phyloP scores from a whole-genome alignment of 2,888 invertebrate genomes.

The Coelinius sp. region DNA sequence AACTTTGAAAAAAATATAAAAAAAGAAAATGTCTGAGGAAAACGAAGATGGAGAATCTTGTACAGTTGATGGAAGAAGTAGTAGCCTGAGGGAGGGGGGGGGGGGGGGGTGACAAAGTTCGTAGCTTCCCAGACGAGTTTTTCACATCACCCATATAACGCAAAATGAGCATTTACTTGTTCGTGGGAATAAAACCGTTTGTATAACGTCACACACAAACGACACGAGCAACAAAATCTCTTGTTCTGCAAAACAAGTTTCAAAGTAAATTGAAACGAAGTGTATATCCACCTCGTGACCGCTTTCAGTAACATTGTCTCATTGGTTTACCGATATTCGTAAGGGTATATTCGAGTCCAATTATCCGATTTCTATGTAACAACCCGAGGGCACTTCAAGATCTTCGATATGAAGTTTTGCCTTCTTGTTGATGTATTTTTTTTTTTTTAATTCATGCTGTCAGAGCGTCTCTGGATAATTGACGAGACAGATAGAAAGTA shows the following conservation, averaged over 20 bases:
- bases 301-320: slow-evolving; percentile 34
- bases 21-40: slow-evolving; percentile 15
- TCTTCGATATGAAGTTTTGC: slow-evolving; percentile 24
- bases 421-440: neutral
- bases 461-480: slow-evolving; percentile 27
- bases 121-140: slow-evolving; percentile 59
- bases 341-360: slow-evolving; percentile 12
- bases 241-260: slow-evolving; percentile 38
- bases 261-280: slow-evolving; percentile 41
- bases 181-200: slow-evolving; percentile 59
- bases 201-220: slow-evolving; percentile 42
- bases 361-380: slow-evolving; percentile 35
- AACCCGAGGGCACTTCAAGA: slow-evolving; percentile 27
- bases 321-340: slow-evolving; percentile 13
- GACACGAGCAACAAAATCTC: slow-evolving; percentile 28
- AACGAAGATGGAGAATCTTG: neutral
- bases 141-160: slow-evolving; percentile 50
- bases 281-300: slow-evolving; percentile 36
- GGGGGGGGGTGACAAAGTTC: slow-evolving; percentile 34
- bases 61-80: neutral
- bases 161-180: slow-evolving; percentile 50
- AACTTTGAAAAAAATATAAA: slow-evolving; percentile 23
- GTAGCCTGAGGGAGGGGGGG: slow-evolving; percentile 18
- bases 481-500: slow-evolving; percentile 32
- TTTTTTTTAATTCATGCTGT: neutral